Conservation (phyloP, 1,140 invertebrate genomes). For the Archivesica marissinica region DNA sequence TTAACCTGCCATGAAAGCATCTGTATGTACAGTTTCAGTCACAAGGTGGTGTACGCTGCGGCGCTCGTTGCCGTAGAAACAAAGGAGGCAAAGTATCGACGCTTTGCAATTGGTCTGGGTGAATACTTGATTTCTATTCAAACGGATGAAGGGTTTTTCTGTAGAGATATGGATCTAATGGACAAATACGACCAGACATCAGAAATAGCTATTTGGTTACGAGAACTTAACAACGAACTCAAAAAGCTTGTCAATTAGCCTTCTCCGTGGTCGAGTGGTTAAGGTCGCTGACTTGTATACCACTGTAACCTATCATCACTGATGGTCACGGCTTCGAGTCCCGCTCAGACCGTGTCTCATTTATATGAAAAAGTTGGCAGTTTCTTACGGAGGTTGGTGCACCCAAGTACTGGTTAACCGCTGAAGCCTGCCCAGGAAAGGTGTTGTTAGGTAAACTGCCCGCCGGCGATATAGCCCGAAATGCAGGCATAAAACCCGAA, state of each 20-base stretch:
- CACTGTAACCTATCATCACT: no score
- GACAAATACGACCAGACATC: conserved; percentile 68
- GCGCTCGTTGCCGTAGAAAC: conserved; percentile 64
- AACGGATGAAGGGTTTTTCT: conserved; percentile 60
- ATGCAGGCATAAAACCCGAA: no score
- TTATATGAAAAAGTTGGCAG: no score
- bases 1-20: conserved; percentile 64
- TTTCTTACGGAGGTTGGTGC: no score
- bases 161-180: conserved; percentile 29
- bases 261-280: neutral
- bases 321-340: no score
- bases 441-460: no score
- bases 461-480: no score
- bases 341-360: no score
- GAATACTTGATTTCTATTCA: conserved; percentile 64
- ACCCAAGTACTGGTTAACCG: no score
- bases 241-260: conserved; percentile 6
- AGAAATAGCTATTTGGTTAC: conserved; percentile 67
- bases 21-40: conserved; percentile 65
- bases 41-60: conserved; percentile 67
- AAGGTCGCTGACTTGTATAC: no score
- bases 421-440: no score
- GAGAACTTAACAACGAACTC: conserved; percentile 60
- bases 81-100: conserved; percentile 60
- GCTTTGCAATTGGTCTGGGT: conserved; percentile 57